Base-by-base conservation (phyloP, 2,888 invertebrate species). In the Eilema griseolum region DNA sequence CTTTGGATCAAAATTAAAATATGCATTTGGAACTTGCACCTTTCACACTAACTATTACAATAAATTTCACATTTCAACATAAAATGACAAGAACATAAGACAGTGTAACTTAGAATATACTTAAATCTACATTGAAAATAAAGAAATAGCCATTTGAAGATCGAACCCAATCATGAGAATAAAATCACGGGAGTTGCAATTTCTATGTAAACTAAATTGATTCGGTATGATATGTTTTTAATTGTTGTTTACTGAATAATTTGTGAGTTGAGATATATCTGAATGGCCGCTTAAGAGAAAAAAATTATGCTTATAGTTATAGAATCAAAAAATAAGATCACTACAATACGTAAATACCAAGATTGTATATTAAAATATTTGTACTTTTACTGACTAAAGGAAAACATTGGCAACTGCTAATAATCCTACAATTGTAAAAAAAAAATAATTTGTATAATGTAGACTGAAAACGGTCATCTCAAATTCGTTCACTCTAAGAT, bases 301-400 rank as follows among this genome's bases (percentile, higher is more conserved):
- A 90, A 90, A 92, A 94, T 94, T 95, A 95, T 95, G 93, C 95
- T 95, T 95, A 95, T 86, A 94, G 90, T 93, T 93, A 94, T 90
- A 94, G 90, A 93, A 93, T 92, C 90, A 93, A 92, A 92, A 94
- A 93, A 93, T 93, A 93, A 93, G 92, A 93, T 92, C 89, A 92
- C 94, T 95, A 95, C 93, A 93, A 95, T 95, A 95, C 93, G 94
- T 95, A 95, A 95, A 95, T 95, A 95, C 95, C 95, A 94, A 95
- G 95, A 91, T 95, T 94, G 94, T 95, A 95, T 96, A 96, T 96
- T 96, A 94, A 96, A 97, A 97, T 97, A 97, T 97, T 97, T 97
- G 97, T 97, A 97, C 97, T 97, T 97, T 96, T 97, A 97, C 97
- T 97, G 97, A 97, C 97, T 97, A 97, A 97, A 96, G 96, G 96